Base-by-base conservation (phyloP, 1,140 invertebrate species). In the Copidosoma floridanum region DNA sequence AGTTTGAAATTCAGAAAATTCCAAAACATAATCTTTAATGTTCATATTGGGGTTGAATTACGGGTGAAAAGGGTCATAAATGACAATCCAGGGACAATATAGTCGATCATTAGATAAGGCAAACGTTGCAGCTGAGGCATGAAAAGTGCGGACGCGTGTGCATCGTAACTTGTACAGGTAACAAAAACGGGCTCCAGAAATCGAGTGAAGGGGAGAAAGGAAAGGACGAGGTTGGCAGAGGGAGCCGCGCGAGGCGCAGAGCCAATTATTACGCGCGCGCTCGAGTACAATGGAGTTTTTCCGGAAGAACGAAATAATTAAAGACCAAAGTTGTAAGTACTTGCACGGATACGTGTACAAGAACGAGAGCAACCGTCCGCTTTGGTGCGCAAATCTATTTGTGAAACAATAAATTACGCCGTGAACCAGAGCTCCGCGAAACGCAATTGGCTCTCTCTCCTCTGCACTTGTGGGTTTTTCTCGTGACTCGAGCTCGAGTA, bases 261-360 rank as follows among this genome's bases (percentile, higher is more conserved):
- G 29, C 43, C 43, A 57, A 57, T 57, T 57, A 57, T 46, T 37
- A 6, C 54, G 27, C n/a, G n/a, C n/a, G n/a, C n/a, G n/a, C n/a
- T n/a, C n/a, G n/a, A 23, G 46, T 26, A 38, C 21, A 37, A 57
- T 47, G 32, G 21, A 47, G n/a, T 57, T 57, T 57, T 57, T 57
- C 54, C 54, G 32, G 52, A 52, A 61, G 37, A 55, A 57, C 21
- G 61, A 51, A 41, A 52, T 54, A 57, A 53, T n/a, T n/a, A 50
- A 51, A 57, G 59, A 52, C 47, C 54, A 58, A 61, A 27, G 48
- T 50, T 14, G 18, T 35, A 38, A 29, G 43, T 40, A 29, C 14
- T 35, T 54, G 21, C 48, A 12, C 29, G 37, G 24, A 24, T 21
- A 18, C 18, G 24, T 18, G n/a, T n/a, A n/a, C n/a, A n/a, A n/a